Conservation (phyloP, 2,113 vertebrate genomes). For the Oplegnathus fasciatus region DNA sequence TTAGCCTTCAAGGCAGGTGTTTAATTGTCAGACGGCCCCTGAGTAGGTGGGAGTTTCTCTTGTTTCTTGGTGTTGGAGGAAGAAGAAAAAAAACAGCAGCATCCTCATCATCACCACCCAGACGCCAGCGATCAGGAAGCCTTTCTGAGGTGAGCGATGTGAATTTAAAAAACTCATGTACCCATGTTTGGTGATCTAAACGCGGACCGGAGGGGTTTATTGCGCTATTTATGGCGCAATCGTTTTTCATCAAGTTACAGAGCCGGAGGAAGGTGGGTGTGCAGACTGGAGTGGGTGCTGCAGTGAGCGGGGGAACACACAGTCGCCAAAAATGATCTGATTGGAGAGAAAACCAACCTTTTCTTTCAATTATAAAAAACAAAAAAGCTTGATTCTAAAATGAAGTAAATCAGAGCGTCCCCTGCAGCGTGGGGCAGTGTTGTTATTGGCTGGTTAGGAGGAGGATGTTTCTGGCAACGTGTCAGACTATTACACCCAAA, state of each 20-base stretch:
- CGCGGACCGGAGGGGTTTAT: not conserved
- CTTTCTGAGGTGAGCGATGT: slow-evolving; percentile 64
- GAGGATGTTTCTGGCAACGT: slow-evolving; percentile 60
- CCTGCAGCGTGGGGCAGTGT: not conserved
- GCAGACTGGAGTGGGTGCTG: slow-evolving; percentile 57
- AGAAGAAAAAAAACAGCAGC: slow-evolving; percentile 26
- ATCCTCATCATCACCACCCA: slow-evolving; percentile 38
- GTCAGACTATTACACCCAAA: slow-evolving; percentile 59
- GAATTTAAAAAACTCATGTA: not conserved
- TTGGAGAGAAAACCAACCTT: not conserved
- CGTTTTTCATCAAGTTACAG: slow-evolving; percentile 67
- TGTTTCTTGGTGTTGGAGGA: slow-evolving; percentile 69
- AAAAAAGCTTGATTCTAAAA: not conserved
- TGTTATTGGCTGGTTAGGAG: slow-evolving; percentile 25
- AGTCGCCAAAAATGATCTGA: slow-evolving; percentile 11
- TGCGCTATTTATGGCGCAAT: slow-evolving; percentile 62
- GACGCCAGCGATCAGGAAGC: slow-evolving; percentile 61
- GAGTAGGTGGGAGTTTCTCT: slow-evolving; percentile 81
- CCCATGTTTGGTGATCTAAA: not conserved
- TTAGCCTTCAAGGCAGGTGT: slow-evolving; percentile 52
- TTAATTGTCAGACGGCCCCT: slow-evolving; percentile 87
- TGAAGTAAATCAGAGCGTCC: not conserved
- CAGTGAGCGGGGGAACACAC: slow-evolving; percentile 24
- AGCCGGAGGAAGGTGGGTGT: slow-evolving; percentile 54
- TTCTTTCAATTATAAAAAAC: not conserved